Conservation (phyloP, 2,888 invertebrate species). For the Ectemnius cavifrons region DNA sequence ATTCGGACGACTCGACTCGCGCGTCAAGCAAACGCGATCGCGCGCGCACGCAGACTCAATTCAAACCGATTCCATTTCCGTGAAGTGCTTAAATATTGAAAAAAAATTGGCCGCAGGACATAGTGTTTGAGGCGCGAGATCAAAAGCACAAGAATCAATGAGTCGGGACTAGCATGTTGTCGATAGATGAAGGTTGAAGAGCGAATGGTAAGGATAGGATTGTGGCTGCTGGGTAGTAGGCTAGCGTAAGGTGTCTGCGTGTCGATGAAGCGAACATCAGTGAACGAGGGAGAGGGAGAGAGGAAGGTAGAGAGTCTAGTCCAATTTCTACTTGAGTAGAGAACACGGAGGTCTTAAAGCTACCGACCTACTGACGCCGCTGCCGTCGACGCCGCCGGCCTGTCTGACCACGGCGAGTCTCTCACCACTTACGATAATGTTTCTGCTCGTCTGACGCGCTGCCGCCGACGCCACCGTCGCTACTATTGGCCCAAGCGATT, state of each 20-base stretch:
- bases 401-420: slow-evolving; percentile 56
- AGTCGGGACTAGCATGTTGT: slow-evolving; percentile 13
- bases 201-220: slow-evolving; percentile 12
- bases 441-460: slow-evolving; percentile 59
- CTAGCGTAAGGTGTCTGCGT: slow-evolving; percentile 16
- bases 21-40: background rate
- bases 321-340: slow-evolving; percentile 43
- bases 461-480: slow-evolving; percentile 46
- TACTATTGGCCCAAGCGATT: slow-evolving; percentile 57
- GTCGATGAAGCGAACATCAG: slow-evolving; percentile 24
- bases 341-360: slow-evolving; percentile 43
- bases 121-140: slow-evolving; percentile 27
- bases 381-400: slow-evolving; percentile 11
- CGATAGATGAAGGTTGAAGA: background rate
- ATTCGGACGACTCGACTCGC: background rate
- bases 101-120: slow-evolving; percentile 20
- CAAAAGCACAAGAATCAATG: slow-evolving; percentile 45
- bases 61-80: slow-evolving; percentile 25
- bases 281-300: background rate
- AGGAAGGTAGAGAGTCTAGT: slow-evolving; percentile 31
- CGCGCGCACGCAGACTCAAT: background rate
- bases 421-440: slow-evolving; percentile 65
- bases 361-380: background rate
- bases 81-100: slow-evolving; percentile 36
- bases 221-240: background rate